Conservation (phyloP, 2,113 vertebrate species). For the Datnioides undecimradiatus region DNA sequence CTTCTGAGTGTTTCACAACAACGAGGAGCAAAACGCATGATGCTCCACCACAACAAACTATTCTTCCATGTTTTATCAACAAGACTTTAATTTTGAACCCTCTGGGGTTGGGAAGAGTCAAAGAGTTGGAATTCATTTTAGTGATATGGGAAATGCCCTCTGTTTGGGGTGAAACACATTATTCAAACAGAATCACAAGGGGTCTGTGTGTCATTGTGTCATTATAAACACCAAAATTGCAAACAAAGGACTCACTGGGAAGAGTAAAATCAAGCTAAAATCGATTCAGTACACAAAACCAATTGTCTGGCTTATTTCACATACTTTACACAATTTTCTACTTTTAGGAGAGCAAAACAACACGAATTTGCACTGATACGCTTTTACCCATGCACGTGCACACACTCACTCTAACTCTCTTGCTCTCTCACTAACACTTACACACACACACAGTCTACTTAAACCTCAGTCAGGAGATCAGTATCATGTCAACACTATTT, state of each 20-base stretch:
- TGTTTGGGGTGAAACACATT: slow-evolving; percentile 11
- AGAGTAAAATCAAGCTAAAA: background rate
- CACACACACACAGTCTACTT: background rate
- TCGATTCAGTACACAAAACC: background rate
- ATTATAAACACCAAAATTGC: background rate
- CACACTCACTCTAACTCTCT: too few relatives aligned
- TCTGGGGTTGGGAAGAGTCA: too few relatives aligned
- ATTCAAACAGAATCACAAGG: background rate
- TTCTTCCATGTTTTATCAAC: background rate
- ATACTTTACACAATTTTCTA: background rate
- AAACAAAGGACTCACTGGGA: slow-evolving; percentile 1
- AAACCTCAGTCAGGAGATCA: slow-evolving; percentile 38
- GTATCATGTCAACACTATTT: slow-evolving; percentile 48
- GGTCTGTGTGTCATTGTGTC: background rate
- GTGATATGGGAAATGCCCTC: background rate
- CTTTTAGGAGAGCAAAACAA: background rate
- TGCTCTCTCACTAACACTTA: background rate
- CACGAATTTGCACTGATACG: background rate
- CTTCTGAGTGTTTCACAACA: slow-evolving; percentile 4
- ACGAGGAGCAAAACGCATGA: background rate
- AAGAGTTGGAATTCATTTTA: background rate
- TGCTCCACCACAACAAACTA: background rate
- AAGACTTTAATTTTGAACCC: background rate
- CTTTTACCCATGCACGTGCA: background rate
- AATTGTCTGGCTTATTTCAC: background rate